phyloP scores from a whole-genome alignment of 1,140 invertebrate genomes.

The Archivesica marissinica region DNA sequence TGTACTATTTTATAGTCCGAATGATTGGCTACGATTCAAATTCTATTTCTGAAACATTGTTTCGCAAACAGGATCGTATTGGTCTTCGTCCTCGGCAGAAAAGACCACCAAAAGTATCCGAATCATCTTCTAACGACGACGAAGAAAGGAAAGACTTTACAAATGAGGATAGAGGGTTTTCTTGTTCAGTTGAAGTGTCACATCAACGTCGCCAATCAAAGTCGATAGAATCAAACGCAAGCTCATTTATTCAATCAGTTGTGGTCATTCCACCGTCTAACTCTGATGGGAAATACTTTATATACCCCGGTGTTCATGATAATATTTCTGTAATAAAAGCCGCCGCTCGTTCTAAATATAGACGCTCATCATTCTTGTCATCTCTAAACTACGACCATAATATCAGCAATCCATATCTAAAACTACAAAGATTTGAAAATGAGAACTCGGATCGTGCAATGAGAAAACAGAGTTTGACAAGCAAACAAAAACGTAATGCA shows the following conservation, averaged over 20 bases:
- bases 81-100: not conserved
- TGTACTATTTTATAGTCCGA: not conserved
- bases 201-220: not conserved
- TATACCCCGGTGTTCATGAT: constrained; percentile 42
- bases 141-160: not conserved
- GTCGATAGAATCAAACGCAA: not conserved
- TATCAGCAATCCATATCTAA: constrained; percentile 40
- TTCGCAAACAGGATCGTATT: constrained; percentile 16
- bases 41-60: constrained; percentile 15
- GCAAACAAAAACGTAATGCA: not conserved
- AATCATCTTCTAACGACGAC: not conserved
- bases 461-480: constrained; percentile 8
- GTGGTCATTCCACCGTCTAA: not conserved
- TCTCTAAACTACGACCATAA: constrained; percentile 45
- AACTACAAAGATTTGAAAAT: constrained; percentile 19
- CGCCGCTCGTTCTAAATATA: not conserved
- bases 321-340: not conserved
- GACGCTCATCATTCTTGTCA: not conserved
- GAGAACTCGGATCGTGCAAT: not conserved
- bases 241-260: constrained; percentile 29
- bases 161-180: constrained; percentile 9
- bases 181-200: constrained; percentile 13
- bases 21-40: constrained; percentile 44
- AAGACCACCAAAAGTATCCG: not conserved
- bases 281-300: constrained; percentile 20